Conservation (phyloP, 2,888 invertebrate species). For the Lottia gigantea region DNA sequence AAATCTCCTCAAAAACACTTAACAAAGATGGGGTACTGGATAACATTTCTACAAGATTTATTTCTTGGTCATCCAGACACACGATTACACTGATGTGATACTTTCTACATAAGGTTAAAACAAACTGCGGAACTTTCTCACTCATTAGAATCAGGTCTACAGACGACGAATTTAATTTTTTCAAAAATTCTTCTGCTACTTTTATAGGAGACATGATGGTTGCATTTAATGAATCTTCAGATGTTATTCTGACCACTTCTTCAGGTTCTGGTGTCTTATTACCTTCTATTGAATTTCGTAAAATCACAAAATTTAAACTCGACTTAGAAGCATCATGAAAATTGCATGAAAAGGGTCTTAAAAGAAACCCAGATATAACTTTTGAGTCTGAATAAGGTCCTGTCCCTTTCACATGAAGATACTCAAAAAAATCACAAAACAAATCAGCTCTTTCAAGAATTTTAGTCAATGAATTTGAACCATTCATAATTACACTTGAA, state of each 20-base stretch:
- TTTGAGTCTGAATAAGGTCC: conserved; percentile 34
- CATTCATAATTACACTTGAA: neutral
- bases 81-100: conserved; percentile 37
- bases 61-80: conserved; percentile 38
- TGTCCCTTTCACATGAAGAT: conserved; percentile 36
- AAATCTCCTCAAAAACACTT: conserved; percentile 19
- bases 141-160: conserved; percentile 37
- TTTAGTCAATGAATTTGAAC: neutral
- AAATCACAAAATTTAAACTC: conserved; percentile 19
- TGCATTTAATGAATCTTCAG: conserved; percentile 9
- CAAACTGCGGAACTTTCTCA: conserved; percentile 38
- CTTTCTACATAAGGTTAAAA: conserved; percentile 34
- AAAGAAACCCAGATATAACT: conserved; percentile 25
- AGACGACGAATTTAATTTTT: conserved; percentile 13
- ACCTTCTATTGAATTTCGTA: conserved; percentile 25
- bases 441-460: conserved; percentile 11
- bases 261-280: neutral
- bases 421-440: conserved; percentile 30
- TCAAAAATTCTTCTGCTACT: conserved; percentile 19
- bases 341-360: conserved; percentile 22
- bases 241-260: conserved; percentile 11
- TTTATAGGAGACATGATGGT: conserved; percentile 20
- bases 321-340: neutral
- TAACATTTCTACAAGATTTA: conserved; percentile 31
- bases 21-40: conserved; percentile 20